These are phyloP conservation scores for Sakesphorus luctuosus DNA, from an alignment of 2,113 vertebrate species.

Conservation along the genomic window DNA sequence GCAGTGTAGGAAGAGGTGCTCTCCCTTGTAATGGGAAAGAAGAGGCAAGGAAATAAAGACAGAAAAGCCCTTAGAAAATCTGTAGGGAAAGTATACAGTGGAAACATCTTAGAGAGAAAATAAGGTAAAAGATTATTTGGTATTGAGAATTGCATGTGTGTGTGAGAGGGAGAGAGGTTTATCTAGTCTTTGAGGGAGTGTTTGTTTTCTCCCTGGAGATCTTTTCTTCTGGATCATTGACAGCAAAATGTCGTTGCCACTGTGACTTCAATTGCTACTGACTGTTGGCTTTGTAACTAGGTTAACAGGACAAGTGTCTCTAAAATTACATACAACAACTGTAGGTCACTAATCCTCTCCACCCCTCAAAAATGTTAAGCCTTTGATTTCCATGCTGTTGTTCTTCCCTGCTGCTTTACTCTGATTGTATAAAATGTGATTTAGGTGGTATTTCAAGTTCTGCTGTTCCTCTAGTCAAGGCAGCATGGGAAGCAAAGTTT, in stretches of 20 bases:
- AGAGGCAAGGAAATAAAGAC: not conserved
- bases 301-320: slow-evolving; percentile 22
- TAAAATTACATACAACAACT: slow-evolving; percentile 51
- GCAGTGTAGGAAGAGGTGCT: not conserved
- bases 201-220: not conserved
- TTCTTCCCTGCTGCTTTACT: not conserved
- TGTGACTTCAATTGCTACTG: slow-evolving; percentile 2
- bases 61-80: not conserved
- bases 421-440: not conserved
- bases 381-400: slow-evolving; percentile 37
- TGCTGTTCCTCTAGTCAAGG: not conserved
- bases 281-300: slow-evolving; percentile 36
- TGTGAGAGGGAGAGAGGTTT: not conserved
- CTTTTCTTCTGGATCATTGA: not conserved
- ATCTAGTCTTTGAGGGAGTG: not conserved
- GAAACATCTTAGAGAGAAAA: not conserved
- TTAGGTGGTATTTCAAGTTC: slow-evolving; percentile 5
- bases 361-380: slow-evolving; percentile 13
- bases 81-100: not conserved
- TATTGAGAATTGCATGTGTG: not conserved
- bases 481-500: not conserved
- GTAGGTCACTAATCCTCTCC: slow-evolving; percentile 60
- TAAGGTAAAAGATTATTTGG: not conserved
- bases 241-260: not conserved
- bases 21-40: not conserved